These are phyloP conservation scores for Megalopta genalis DNA, from an alignment of 1,140 invertebrate genomes.

Conservation along the genomic window DNA sequence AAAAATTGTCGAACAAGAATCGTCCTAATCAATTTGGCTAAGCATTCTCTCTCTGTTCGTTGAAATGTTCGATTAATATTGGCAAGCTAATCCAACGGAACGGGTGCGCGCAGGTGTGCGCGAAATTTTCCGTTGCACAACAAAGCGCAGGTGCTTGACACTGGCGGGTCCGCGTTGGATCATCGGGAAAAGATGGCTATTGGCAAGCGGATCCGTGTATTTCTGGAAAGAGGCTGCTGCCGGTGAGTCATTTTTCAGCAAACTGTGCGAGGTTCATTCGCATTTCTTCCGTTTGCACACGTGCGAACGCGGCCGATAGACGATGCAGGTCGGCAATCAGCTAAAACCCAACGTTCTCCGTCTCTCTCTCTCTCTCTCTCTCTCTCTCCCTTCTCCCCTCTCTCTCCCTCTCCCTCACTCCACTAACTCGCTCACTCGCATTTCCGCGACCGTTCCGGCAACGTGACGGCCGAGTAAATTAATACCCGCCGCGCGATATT, in stretches of 20 bases:
- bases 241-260: conserved; percentile 30
- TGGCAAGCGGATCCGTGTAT: conserved; percentile 14
- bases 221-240: conserved; percentile 33
- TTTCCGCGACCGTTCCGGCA: not conserved
- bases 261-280: conserved; percentile 28
- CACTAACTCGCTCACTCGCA: no score
- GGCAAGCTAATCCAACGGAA: not conserved
- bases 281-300: conserved; percentile 21
- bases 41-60: no score
- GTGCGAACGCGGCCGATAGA: conserved; percentile 7
- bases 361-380: not conserved
- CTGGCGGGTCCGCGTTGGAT: not conserved
- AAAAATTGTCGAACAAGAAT: no score
- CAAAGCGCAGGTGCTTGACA: no score
- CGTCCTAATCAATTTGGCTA: no score
- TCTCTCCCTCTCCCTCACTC: not conserved
- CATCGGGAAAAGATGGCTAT: not conserved
- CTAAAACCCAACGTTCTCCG: not conserved
- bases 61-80: not conserved
- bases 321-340: conserved; percentile 7
- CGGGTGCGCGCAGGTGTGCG: not conserved
- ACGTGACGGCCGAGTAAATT: conserved; percentile 5
- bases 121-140: no score
- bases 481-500: not conserved
- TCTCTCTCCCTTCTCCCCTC: not conserved